Percentiles rank a stretch among this genome's conserved stretches.
Evolutionary conservation across 2,888 invertebrate species (phyloP).

Genomic region (Megastigmus dorsalis): DNA sequence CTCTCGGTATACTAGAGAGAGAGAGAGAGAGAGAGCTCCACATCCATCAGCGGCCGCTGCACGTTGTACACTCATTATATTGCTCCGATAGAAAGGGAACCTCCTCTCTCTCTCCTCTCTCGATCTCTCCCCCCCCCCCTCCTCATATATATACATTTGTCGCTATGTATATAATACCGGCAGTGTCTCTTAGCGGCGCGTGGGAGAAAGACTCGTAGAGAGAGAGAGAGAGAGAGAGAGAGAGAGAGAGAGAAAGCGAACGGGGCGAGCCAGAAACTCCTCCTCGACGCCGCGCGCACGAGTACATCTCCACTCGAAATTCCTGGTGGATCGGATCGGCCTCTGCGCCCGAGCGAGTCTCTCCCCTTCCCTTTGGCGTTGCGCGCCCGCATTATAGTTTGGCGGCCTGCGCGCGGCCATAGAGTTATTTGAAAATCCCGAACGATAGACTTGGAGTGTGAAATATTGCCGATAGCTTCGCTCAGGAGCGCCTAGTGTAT

Average conservation of each 20-base stretch:
- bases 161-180: slow-evolving; percentile 37
- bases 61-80: neutral
- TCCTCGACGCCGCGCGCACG: neutral
- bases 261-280: too few species aligned
- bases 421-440: slow-evolving; percentile 12
- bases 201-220: slow-evolving; percentile 41
- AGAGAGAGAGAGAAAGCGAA: too few species aligned
- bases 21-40: too few species aligned
- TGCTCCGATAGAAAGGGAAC: slow-evolving; percentile 46
- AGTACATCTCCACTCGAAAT: neutral
- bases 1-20: too few species aligned
- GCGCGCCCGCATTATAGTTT: too few species aligned
- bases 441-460: too few species aligned
- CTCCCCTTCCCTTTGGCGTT: too few species aligned
- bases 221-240: too few species aligned
- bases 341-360: slow-evolving; percentile 1
- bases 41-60: neutral
- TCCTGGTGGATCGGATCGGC: neutral
- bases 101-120: slow-evolving; percentile 16
- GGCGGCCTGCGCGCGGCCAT: neutral
- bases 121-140: neutral
- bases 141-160: too few species aligned
- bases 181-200: slow-evolving; percentile 46
- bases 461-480: neutral
- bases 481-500: neutral